Conservation (phyloP, 2,797 vertebrate species). For the Pipistrellus nathusii region DNA sequence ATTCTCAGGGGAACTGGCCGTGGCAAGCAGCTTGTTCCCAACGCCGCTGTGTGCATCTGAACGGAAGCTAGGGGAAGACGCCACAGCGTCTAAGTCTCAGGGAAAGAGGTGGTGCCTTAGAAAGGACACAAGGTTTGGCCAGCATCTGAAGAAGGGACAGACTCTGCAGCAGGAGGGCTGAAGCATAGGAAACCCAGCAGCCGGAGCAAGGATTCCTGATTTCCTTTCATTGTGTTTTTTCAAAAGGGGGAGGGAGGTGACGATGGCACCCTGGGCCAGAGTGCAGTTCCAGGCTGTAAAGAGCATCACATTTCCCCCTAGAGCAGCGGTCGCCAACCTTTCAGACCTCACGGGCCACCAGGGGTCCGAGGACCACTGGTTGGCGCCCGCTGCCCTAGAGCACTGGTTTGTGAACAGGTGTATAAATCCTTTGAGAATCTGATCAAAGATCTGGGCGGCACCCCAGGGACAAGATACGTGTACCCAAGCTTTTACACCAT, state of each 20-base stretch:
- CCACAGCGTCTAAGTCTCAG: neutral
- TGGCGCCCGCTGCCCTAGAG: neutral
- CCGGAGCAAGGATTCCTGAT: neutral
- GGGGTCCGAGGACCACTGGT: too few species aligned
- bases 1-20: conserved; percentile 2
- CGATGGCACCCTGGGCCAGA: neutral
- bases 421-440: conserved; percentile 4
- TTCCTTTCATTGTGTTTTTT: neutral
- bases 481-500: too few species aligned
- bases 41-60: neutral
- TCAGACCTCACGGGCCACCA: too few species aligned
- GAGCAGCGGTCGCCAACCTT: neutral
- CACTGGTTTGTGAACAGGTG: neutral
- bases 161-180: neutral
- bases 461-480: neutral
- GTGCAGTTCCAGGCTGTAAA: neutral
- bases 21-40: neutral
- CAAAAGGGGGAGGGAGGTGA: neutral
- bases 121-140: neutral
- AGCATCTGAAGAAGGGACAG: neutral
- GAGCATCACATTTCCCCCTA: neutral
- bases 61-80: neutral
- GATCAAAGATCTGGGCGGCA: neutral
- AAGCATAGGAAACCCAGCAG: neutral
- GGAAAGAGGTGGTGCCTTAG: neutral